These are phyloP conservation scores for Podabrus alpinus DNA, from an alignment of 2,888 invertebrate genomes.

Conservation along the genomic window DNA sequence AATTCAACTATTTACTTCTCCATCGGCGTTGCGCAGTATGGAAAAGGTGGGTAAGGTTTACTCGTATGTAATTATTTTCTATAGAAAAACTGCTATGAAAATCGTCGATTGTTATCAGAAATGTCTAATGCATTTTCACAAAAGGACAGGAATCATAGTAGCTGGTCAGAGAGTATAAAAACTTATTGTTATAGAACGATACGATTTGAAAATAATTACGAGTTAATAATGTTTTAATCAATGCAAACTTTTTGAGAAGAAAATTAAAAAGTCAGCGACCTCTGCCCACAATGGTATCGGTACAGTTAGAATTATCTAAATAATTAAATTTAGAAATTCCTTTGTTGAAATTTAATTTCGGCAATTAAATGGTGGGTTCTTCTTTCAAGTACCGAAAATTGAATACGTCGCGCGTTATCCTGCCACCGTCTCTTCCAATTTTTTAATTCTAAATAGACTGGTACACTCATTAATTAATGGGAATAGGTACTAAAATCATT, in stretches of 20 bases:
- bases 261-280: conserved; percentile 23
- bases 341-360: not conserved
- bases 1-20: not conserved
- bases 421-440: not conserved
- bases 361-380: not conserved
- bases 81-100: conserved; percentile 22
- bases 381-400: not conserved
- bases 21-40: not conserved
- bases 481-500: not conserved
- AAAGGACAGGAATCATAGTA: conserved; percentile 29
- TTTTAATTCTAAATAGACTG: not conserved
- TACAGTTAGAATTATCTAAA: not conserved
- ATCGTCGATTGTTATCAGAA: conserved; percentile 24
- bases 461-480: not conserved
- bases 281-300: not conserved
- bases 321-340: not conserved
- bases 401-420: not conserved
- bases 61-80: conserved; percentile 5
- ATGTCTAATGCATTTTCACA: conserved; percentile 28
- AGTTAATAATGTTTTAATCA: conserved; percentile 15
- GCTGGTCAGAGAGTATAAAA: conserved; percentile 30
- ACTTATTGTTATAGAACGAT: conserved; percentile 27
- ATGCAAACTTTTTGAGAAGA: conserved; percentile 20
- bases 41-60: not conserved
- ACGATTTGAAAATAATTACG: conserved; percentile 26